Evolutionary conservation across 2,888 invertebrate species (phyloP).

Genomic region (Malacosoma neustria): DNA sequence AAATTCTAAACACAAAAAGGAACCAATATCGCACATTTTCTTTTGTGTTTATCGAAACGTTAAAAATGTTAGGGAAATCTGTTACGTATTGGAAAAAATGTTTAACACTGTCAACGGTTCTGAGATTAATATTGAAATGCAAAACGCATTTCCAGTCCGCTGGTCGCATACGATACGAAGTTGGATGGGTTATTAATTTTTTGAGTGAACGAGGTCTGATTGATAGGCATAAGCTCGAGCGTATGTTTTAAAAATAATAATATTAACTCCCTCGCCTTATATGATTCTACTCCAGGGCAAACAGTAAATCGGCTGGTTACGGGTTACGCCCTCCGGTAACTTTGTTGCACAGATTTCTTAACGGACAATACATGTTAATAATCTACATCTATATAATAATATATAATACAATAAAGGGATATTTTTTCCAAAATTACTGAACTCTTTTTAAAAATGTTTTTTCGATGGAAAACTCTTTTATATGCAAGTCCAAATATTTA

Average conservation of each 20-base stretch:
- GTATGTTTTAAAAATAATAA: neutral
- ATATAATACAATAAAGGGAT: too few relatives aligned
- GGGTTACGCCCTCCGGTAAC: too few relatives aligned
- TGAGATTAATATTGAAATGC: slow-evolving; percentile 12
- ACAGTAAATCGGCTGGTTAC: too few relatives aligned
- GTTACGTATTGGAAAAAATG: neutral
- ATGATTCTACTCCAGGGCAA: too few relatives aligned
- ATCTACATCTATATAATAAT: too few relatives aligned
- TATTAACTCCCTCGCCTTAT: too few relatives aligned
- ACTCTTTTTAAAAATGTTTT: too few relatives aligned
- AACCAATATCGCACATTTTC: neutral
- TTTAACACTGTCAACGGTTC: neutral
- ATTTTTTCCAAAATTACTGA: too few relatives aligned
- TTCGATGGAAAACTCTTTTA: too few relatives aligned
- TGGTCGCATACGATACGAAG: slow-evolving; percentile 1
- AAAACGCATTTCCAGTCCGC: slow-evolving; percentile 8
- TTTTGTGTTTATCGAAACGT: neutral
- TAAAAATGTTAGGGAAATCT: neutral
- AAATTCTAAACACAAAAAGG: neutral
- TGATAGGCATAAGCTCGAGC: neutral
- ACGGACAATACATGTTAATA: too few relatives aligned
- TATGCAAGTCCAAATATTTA: too few relatives aligned
- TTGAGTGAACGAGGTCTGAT: slow-evolving; percentile 4
- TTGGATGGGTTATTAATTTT: slow-evolving; percentile 7
- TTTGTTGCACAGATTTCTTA: too few relatives aligned